phyloP scores from a whole-genome alignment of 2,113 vertebrate species.

The Cynoglossus semilaevis region DNA sequence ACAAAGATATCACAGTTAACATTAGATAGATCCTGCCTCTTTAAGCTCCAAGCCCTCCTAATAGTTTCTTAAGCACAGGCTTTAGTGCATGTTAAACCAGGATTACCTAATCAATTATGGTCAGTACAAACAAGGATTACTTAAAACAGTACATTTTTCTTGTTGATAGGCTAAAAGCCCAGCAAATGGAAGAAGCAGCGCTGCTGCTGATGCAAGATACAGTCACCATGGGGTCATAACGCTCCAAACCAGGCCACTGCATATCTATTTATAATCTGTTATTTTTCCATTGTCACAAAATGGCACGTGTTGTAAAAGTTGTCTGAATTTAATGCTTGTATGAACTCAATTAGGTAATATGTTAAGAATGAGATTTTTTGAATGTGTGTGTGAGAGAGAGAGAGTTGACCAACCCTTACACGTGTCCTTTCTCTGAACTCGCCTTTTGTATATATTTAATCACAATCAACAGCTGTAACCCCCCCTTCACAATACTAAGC shows the following conservation, averaged over 20 bases:
- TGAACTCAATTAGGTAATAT: background rate
- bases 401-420: constrained; percentile 58
- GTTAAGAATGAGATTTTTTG: constrained; percentile 31
- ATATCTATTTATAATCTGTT: background rate
- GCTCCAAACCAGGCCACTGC: constrained; percentile 37
- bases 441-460: constrained; percentile 77
- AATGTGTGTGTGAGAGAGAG: constrained; percentile 44
- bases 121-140: constrained; percentile 84
- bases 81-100: constrained; percentile 86
- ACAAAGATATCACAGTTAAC: constrained; percentile 59
- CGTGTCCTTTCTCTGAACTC: constrained; percentile 70
- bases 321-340: background rate
- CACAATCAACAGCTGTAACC: constrained; percentile 77
- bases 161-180: constrained; percentile 76
- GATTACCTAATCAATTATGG: constrained; percentile 86
- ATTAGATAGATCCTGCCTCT: constrained; percentile 76
- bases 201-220: constrained; percentile 55
- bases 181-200: constrained; percentile 62
- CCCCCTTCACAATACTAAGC: constrained; percentile 71
- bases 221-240: constrained; percentile 43
- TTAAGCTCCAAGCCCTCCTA: constrained; percentile 79
- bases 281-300: background rate
- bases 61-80: constrained; percentile 85
- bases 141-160: constrained; percentile 86
- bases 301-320: background rate